These are phyloP conservation scores for Achroia grisella DNA, from an alignment of 1,140 invertebrate species.

Conservation along the genomic window DNA sequence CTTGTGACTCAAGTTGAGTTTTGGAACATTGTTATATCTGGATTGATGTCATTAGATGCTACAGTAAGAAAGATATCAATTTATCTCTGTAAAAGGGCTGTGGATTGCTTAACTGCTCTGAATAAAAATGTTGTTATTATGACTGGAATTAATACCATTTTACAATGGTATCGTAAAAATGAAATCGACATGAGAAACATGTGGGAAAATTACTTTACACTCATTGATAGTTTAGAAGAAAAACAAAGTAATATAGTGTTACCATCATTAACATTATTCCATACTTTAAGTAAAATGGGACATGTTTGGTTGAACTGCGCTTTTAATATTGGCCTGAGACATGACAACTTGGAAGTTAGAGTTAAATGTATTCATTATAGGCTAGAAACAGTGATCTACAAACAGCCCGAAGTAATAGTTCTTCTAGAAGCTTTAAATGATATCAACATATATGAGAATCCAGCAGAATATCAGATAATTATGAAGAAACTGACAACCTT, in stretches of 20 bases:
- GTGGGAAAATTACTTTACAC: slow-evolving; percentile 55
- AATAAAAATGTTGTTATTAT: slow-evolving; percentile 33
- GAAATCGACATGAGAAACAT: slow-evolving; percentile 21
- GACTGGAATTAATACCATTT: slow-evolving; percentile 16
- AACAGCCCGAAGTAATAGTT: slow-evolving; percentile 25
- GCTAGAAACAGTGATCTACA: slow-evolving; percentile 25
- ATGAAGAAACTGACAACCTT: slow-evolving; percentile 24
- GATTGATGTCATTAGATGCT: slow-evolving; percentile 28
- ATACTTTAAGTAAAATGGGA: slow-evolving; percentile 25
- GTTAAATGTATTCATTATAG: slow-evolving; percentile 43
- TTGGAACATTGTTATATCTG: slow-evolving; percentile 42
- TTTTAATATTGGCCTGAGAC: slow-evolving; percentile 48
- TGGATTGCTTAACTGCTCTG: slow-evolving; percentile 33
- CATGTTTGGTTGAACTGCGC: slow-evolving; percentile 48
- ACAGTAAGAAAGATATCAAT: slow-evolving; percentile 37
- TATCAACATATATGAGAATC: slow-evolving; percentile 41
- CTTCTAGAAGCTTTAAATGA: slow-evolving; percentile 51
- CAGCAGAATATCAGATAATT: slow-evolving; percentile 21
- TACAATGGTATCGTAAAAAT: slow-evolving; percentile 34
- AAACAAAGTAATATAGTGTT: slow-evolving; percentile 61
- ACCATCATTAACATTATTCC: slow-evolving; percentile 51
- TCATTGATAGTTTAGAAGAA: slow-evolving; percentile 59
- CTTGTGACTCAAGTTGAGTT: slow-evolving; percentile 36
- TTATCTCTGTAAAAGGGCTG: slow-evolving; percentile 50
- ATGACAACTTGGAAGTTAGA: slow-evolving; percentile 51